phyloP scores from a whole-genome alignment of 2,888 invertebrate species.

The Gari tellinella region DNA sequence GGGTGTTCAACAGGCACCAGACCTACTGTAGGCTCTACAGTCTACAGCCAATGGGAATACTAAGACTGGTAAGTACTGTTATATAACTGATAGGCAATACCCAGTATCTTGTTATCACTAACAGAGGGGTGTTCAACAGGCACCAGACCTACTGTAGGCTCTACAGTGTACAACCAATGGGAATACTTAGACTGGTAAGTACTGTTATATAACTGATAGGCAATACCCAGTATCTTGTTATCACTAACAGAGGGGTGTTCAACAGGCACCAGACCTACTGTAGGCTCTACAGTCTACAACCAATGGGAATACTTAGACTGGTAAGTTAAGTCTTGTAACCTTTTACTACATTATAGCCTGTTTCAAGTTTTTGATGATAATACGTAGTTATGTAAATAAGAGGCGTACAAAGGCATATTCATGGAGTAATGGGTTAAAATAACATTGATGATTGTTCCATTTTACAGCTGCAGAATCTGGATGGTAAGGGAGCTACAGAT shows the following conservation, averaged over 20 bases:
- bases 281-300: constrained; percentile 72
- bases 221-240: constrained; percentile 70
- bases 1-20: constrained; percentile 68
- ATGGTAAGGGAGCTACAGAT: constrained; percentile 76
- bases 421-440: no score
- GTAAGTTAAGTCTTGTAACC: constrained; percentile 49
- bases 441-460: no score
- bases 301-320: constrained; percentile 64
- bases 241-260: constrained; percentile 76
- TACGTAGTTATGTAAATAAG: no score
- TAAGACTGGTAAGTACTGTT: constrained; percentile 66
- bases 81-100: constrained; percentile 44
- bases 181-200: constrained; percentile 69
- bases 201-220: constrained; percentile 58
- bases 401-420: no score
- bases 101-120: constrained; percentile 78
- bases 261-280: constrained; percentile 71
- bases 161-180: constrained; percentile 70
- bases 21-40: constrained; percentile 76
- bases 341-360: not conserved
- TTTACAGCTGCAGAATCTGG: constrained; percentile 77
- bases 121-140: constrained; percentile 71
- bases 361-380: no score
- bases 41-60: constrained; percentile 63
- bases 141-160: constrained; percentile 73